Percentiles rank a stretch among this genome's conserved stretches.
Evolutionary conservation across 2,113 vertebrate genomes (phyloP).

Genomic region (Anser cygnoides): DNA sequence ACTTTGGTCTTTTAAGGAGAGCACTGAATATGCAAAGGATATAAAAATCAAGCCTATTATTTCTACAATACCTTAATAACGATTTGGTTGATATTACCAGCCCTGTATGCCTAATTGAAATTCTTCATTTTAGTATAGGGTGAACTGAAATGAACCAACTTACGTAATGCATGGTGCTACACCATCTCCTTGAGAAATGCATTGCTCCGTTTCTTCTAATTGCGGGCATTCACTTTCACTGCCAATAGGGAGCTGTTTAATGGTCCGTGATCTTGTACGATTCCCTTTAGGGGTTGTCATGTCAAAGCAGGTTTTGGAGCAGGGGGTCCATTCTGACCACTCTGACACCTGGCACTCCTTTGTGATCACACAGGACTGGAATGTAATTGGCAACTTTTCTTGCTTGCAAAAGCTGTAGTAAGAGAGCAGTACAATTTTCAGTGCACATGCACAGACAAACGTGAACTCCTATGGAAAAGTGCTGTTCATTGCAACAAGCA

Average conservation of each 20-base stretch:
- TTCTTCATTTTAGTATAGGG: background rate
- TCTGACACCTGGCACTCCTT: conserved; percentile 90
- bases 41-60: background rate
- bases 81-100: background rate
- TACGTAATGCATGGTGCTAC: conserved; percentile 87
- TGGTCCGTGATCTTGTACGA: conserved; percentile 79
- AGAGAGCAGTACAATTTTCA: conserved; percentile 26
- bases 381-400: conserved; percentile 86
- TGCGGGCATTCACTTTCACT: conserved; percentile 82
- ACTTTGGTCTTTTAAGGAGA: background rate
- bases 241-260: conserved; percentile 85
- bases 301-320: conserved; percentile 87
- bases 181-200: conserved; percentile 80
- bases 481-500: background rate
- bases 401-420: conserved; percentile 85
- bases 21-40: background rate
- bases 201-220: conserved; percentile 85
- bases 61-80: background rate
- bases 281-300: conserved; percentile 77
- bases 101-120: fast-evolving
- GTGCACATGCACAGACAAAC: background rate
- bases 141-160: conserved; percentile 60
- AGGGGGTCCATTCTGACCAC: conserved; percentile 89
- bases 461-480: background rate
- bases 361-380: conserved; percentile 91